Evolutionary conservation across 2,113 vertebrate genomes (phyloP), one percentile per base, ranked within the genome.

Genomic region (Toxotes jaculatrix): DNA sequence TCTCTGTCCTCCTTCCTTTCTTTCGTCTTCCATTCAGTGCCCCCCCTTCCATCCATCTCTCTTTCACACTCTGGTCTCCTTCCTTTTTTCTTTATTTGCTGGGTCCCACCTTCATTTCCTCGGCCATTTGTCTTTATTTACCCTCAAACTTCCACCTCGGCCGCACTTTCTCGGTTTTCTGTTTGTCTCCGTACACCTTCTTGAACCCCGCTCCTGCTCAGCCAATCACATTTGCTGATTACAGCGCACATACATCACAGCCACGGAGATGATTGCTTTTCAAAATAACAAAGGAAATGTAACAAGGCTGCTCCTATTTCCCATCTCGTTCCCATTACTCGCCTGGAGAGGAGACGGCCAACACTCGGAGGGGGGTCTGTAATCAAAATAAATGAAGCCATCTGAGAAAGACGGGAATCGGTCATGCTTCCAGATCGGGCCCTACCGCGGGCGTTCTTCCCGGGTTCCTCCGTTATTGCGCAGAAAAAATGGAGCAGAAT

Each of bases 341-440:
- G 32, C 82, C 61, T 45, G 65, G 51, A 76, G 79, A 78, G 79
- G 77, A 84, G 76, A 85, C 56, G 61, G 73, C 78, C 78, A 74
- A 66, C 80, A 61, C 84, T 79, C 63, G 2, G 67, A 63, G 67
- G 87, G 86, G 71, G 76, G 81, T 77, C 72, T 73, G 49, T 80
- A 74, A 85, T 92, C 72, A 80, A 78, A 85, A 86, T 68, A 81
- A 85, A 90, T 83, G 72, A 84, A 87, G 75, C 82, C 67, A 72
- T 84, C 63, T 47, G 70, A 82, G 42, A 53, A 36, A 67, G 77
- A 82, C 4, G 9, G 36, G 51, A 77, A 72, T 85, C 36, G 2
- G 86, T 83, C 79, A 82, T n/a, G 80, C 64, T 66, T 68, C 47
- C 32, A 70, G 51, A 65, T 55, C 34, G 31, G 31, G 9, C 32